Evolutionary conservation across 2,113 vertebrate genomes (phyloP), one percentile per base, ranked within the genome.

Genomic region (Ptilorrhoa leucosticta): DNA sequence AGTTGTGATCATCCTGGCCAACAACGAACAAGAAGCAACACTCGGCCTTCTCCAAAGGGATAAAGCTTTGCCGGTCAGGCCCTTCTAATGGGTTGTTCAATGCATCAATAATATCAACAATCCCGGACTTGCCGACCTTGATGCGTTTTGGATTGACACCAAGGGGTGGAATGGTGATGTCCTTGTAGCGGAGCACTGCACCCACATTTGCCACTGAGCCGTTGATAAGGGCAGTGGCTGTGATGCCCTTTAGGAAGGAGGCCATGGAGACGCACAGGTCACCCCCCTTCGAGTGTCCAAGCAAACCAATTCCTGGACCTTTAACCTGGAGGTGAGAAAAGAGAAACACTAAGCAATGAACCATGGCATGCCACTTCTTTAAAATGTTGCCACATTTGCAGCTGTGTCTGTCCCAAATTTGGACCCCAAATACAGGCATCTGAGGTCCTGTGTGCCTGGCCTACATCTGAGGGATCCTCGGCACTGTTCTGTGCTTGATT

Each of bases 1-100:
- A 99, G 97, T 99, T 99, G 91, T 18, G 97, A 95, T 99, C 99
- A 18, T 99, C 99, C 96, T 98, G 97, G 23, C 98, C 98, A 27
- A 97, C 98, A 7, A 98, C 97, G 89, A 98, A 98, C 81, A 99
- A 96, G 93, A 99, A 98, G 24, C 22, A 96, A 65, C 99, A 98
- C 47, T 97, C 95, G 3, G 99, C 98, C 23, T 96, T 98, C 92
- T 99, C 98, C 58, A 99, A 63, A 27, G 99, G 99, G 85, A 99
- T 98, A 50, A 99, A 76, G 64, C 98, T 98, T 24, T 96, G 95
- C 47, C 50, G 88, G 94, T 98, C 94, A 54, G 94, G 90, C 30
- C 96, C 94, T 50, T 97, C 96, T 20, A 98, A 44, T 0, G 98
- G 95, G 85, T 98, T 98, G 42, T 97, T 71, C 39, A 98, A 33